Conservation (phyloP, 2,888 invertebrate genomes). For the Miltochrista miniata region DNA sequence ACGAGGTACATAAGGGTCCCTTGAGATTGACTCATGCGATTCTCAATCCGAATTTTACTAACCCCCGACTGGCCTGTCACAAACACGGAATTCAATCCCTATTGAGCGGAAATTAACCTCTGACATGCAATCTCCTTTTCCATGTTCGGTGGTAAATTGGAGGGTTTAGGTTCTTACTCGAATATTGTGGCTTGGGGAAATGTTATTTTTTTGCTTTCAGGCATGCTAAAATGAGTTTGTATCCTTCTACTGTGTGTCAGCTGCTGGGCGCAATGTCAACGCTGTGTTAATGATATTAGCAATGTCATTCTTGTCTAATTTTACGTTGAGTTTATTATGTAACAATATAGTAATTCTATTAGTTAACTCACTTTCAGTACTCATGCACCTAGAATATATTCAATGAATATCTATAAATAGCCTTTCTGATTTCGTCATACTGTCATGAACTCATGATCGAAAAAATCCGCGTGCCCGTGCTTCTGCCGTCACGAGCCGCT, state of each 20-base stretch:
- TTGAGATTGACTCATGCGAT: too few relatives aligned
- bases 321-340: neutral
- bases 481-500: conserved; percentile 45
- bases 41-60: conserved; percentile 21
- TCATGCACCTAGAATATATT: conserved; percentile 38
- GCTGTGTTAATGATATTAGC: too few relatives aligned
- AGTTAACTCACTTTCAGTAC: conserved; percentile 15
- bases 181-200: neutral
- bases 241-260: too few relatives aligned
- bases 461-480: conserved; percentile 34
- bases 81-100: conserved; percentile 22
- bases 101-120: conserved; percentile 48
- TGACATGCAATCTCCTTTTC: conserved; percentile 38
- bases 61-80: conserved; percentile 45
- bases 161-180: too few relatives aligned
- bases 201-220: neutral
- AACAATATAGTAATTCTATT: neutral
- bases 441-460: conserved; percentile 34
- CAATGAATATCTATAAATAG: conserved; percentile 27
- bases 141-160: conserved; percentile 5
- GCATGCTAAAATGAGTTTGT: too few relatives aligned
- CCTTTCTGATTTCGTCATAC: conserved; percentile 44
- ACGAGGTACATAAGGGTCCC: too few relatives aligned
- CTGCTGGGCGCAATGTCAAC: too few relatives aligned
- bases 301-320: too few relatives aligned